Evolutionary conservation across 2,113 vertebrate species (phyloP).

Genomic region (Platycercus adscitus): DNA sequence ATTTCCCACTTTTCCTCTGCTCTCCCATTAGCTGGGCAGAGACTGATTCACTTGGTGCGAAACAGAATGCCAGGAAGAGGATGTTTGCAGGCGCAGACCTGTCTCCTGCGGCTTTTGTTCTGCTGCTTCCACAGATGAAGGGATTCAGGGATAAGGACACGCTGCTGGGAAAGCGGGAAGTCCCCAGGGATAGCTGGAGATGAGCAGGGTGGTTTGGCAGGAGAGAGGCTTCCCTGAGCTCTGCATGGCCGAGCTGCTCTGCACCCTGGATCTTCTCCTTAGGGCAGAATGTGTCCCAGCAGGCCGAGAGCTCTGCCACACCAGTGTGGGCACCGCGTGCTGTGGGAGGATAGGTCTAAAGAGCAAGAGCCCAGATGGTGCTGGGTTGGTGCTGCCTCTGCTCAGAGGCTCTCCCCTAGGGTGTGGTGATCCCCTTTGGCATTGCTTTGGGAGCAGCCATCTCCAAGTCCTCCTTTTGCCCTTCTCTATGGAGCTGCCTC

Average conservation of each 20-base stretch:
- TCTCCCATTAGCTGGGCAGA: not conserved
- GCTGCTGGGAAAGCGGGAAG: not conserved
- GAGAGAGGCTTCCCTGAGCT: not conserved
- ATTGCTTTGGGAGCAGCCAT: accelerated
- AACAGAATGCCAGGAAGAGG: constrained; percentile 41
- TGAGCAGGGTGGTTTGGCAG: not conserved
- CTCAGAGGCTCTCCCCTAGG: not conserved
- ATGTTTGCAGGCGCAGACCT: not conserved
- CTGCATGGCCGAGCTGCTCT: not conserved
- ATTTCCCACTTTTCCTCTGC: not conserved
- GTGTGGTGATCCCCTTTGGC: not conserved
- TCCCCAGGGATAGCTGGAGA: not conserved
- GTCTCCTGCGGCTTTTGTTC: not conserved
- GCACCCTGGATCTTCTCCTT: not conserved
- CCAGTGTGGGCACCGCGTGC: accelerated
- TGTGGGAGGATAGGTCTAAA: not conserved
- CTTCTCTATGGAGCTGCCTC: not conserved
- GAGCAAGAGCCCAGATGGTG: not conserved
- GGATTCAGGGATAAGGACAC: not conserved
- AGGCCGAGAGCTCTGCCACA: not conserved
- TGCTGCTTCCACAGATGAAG: not conserved
- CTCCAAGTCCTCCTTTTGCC: not conserved
- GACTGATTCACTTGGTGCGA: not conserved
- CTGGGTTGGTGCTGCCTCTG: not conserved
- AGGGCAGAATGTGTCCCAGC: not conserved